Percentiles rank a stretch among this genome's conserved stretches.
Conservation (phyloP, 2,888 invertebrate genomes). For the Molorchus minor region DNA sequence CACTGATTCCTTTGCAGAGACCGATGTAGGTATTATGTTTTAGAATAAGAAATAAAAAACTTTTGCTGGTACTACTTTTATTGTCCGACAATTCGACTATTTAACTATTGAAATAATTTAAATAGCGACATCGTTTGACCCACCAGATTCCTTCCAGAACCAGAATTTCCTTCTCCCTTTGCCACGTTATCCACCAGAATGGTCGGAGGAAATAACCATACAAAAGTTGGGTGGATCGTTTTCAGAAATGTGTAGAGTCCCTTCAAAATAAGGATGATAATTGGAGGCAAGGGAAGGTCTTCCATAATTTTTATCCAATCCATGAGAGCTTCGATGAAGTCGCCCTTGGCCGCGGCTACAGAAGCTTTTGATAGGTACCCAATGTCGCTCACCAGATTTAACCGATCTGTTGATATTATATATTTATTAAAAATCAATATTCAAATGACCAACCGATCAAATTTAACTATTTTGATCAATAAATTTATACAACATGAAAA, state of each 20-base stretch:
- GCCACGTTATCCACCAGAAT: too few relatives aligned
- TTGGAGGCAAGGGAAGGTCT: background rate
- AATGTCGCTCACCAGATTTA: background rate
- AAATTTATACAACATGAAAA: too few relatives aligned
- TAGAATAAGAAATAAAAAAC: too few relatives aligned
- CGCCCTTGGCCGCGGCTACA: constrained; percentile 24
- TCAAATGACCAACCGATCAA: background rate
- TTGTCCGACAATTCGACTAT: too few relatives aligned
- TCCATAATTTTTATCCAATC: constrained; percentile 18
- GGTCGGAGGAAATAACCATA: constrained; percentile 32
- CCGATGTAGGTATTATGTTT: too few relatives aligned
- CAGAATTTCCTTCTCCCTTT: background rate
- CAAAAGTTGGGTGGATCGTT: constrained; percentile 27
- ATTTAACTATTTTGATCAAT: background rate
- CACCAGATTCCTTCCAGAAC: background rate
- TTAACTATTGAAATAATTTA: background rate
- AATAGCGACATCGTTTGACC: background rate
- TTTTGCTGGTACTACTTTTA: too few relatives aligned
- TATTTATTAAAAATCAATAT: background rate
- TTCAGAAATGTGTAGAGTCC: constrained; percentile 8
- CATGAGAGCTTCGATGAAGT: constrained; percentile 23
- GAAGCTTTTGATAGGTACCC: background rate
- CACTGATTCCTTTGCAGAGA: too few relatives aligned
- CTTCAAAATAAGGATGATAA: background rate
- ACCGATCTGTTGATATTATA: background rate